These are phyloP conservation scores for Unio pictorum DNA, from an alignment of 2,888 invertebrate genomes.

Conservation along the genomic window DNA sequence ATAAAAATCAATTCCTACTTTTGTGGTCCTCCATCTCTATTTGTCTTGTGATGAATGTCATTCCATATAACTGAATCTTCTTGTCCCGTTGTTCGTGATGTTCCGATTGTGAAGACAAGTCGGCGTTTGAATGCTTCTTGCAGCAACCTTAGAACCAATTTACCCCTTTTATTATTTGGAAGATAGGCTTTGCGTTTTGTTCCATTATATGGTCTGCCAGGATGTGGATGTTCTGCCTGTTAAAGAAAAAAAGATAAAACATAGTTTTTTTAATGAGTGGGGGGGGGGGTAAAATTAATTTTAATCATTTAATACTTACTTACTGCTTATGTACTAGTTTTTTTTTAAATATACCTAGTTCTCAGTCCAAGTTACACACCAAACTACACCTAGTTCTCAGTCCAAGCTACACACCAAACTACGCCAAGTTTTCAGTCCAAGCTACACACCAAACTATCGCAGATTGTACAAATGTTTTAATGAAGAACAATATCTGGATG, in stretches of 20 bases:
- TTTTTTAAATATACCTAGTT: no score
- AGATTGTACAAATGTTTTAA: no score
- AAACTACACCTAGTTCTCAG: no score
- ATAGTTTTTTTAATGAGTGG: no score
- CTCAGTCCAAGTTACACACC: no score
- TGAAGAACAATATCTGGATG: no score
- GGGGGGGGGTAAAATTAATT: no score
- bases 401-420: no score
- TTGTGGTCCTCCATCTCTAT: slow-evolving; percentile 29
- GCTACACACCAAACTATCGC: no score
- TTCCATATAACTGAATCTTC: slow-evolving; percentile 52
- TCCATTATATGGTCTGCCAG: slow-evolving; percentile 44
- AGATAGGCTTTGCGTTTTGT: slow-evolving; percentile 47
- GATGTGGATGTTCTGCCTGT: slow-evolving; percentile 46
- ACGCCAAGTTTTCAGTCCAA: no score
- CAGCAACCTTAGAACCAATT: slow-evolving; percentile 38
- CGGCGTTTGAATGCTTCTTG: slow-evolving; percentile 41
- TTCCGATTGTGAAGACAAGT: slow-evolving; percentile 55
- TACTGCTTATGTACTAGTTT: no score
- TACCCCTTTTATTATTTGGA: slow-evolving; percentile 47
- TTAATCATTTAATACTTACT: no score
- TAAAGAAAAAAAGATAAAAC: background rate
- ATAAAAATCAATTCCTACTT: slow-evolving; percentile 15
- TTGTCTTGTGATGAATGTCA: slow-evolving; percentile 48
- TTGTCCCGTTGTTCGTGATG: slow-evolving; percentile 52